A percentile compares a stretch with the other conserved stretches of the same genome.
Evolutionary conservation across 2,888 invertebrate genomes (phyloP).

Genomic region (Agapetus fuscipes): DNA sequence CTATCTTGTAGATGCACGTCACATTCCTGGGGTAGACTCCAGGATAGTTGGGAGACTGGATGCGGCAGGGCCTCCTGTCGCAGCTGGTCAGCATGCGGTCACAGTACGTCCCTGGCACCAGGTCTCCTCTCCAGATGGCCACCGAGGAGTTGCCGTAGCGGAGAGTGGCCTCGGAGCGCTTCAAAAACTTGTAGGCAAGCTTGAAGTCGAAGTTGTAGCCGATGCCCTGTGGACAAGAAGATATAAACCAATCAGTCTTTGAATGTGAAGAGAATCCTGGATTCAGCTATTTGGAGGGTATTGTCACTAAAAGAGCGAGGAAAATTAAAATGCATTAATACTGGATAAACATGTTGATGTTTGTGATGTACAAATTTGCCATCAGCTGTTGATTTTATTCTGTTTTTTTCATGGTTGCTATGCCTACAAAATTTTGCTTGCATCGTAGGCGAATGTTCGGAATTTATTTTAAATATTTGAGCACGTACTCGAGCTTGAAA

Average conservation of each 20-base stretch:
- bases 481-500: too few species aligned
- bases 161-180: slow-evolving; percentile 63
- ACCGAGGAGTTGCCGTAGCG: slow-evolving; percentile 68
- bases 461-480: too few species aligned
- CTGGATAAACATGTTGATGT: background rate
- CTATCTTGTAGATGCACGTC: slow-evolving; percentile 68
- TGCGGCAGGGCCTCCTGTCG: slow-evolving; percentile 58
- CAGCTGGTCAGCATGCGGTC: slow-evolving; percentile 73
- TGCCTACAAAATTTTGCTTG: too few species aligned
- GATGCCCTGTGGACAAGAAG: slow-evolving; percentile 45
- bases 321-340: background rate
- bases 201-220: slow-evolving; percentile 77
- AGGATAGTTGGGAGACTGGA: slow-evolving; percentile 85
- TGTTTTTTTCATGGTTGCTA: too few species aligned
- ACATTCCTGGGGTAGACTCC: slow-evolving; percentile 83
- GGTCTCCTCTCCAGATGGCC: slow-evolving; percentile 65
- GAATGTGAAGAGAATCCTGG: background rate
- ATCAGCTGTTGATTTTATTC: too few species aligned
- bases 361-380: too few species aligned
- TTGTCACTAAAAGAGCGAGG: slow-evolving; percentile 1
- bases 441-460: too few species aligned
- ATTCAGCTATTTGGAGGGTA: background rate
- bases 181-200: slow-evolving; percentile 74
- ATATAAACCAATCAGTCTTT: background rate
- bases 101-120: slow-evolving; percentile 67